A percentile compares a stretch with the other conserved stretches of the same genome.
Evolutionary conservation across 2,888 invertebrate species (phyloP).

Genomic region (Aphodius granarius): DNA sequence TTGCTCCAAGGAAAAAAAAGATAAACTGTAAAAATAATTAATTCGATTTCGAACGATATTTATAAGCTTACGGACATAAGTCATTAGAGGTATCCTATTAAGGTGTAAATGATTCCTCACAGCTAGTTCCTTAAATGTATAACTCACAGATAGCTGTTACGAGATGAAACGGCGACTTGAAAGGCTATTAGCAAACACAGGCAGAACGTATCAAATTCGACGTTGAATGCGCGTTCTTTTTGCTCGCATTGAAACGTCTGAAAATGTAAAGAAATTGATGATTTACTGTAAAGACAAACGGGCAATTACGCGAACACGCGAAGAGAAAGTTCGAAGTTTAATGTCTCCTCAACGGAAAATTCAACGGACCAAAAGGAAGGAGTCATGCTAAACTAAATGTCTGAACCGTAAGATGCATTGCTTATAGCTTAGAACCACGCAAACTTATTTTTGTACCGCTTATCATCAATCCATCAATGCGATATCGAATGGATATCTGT

Average conservation of each 20-base stretch:
- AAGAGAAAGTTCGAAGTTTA: slow-evolving; percentile 11
- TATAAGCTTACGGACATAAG: not conserved
- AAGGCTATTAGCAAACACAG: not conserved
- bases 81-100: not conserved
- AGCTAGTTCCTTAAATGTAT: not conserved
- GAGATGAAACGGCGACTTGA: not conserved
- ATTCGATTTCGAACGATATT: not conserved
- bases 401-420: not conserved
- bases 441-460: slow-evolving; percentile 2
- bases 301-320: slow-evolving; percentile 7
- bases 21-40: not conserved
- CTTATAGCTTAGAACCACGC: slow-evolving; percentile 9
- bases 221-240: slow-evolving; percentile 1
- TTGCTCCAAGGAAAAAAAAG: not conserved
- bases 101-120: not conserved
- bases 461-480: slow-evolving; percentile 8
- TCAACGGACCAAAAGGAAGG: not conserved
- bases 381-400: not conserved
- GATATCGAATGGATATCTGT: slow-evolving; percentile 4
- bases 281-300: slow-evolving; percentile 4
- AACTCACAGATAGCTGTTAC: not conserved
- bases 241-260: slow-evolving; percentile 6
- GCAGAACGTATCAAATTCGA: not conserved
- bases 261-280: slow-evolving; percentile 8
- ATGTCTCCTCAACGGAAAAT: slow-evolving; percentile 6